These are phyloP conservation scores for Drosophila takahashii DNA, from an alignment of 1,140 invertebrate genomes.

Conservation along the genomic window DNA sequence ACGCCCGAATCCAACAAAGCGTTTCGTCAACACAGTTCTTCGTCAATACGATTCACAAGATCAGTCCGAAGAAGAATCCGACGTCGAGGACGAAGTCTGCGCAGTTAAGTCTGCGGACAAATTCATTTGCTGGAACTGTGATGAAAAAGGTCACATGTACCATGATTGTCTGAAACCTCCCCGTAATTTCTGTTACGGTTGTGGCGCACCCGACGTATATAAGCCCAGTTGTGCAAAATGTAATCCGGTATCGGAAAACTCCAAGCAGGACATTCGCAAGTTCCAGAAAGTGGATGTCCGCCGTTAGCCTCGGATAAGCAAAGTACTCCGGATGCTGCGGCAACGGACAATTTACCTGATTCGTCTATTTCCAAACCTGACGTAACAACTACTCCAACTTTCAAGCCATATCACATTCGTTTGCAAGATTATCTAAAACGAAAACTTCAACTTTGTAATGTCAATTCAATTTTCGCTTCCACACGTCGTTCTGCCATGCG, in stretches of 20 bases:
- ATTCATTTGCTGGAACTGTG: too few species aligned
- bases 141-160: too few species aligned
- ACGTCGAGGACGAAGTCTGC: background rate
- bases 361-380: background rate
- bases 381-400: background rate
- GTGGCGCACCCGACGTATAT: too few species aligned
- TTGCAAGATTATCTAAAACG: conserved; percentile 11
- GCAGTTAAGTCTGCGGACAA: too few species aligned
- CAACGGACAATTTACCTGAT: background rate
- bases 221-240: background rate
- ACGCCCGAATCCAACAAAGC: background rate
- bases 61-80: background rate
- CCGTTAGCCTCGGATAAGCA: background rate
- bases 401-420: conserved; percentile 23
- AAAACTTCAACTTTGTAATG: conserved; percentile 2
- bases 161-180: too few species aligned
- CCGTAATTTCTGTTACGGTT: too few species aligned
- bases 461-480: background rate
- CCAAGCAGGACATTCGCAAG: conserved; percentile 6
- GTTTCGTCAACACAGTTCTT: background rate
- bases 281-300: conserved; percentile 9
- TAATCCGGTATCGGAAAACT: conserved; percentile 8
- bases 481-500: conserved; percentile 1
- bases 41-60: background rate
- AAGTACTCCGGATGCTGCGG: background rate